Base-by-base conservation (phyloP, 2,888 invertebrate genomes). In the Stictocephala bisonia region DNA sequence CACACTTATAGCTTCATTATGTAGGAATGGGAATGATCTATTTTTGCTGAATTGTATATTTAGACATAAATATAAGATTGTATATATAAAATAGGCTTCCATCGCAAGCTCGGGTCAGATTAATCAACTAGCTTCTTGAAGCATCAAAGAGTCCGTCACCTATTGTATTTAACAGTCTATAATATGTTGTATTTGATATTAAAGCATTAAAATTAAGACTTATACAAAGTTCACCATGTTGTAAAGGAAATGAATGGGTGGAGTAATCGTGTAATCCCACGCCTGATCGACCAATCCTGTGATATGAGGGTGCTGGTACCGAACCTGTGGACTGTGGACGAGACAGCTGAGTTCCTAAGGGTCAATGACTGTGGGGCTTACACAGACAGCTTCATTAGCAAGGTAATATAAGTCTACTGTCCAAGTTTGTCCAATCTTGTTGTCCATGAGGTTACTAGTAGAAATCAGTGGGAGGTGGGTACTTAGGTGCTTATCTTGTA, bases 341-440 rank as follows among this genome's bases (percentile, higher is more conserved):
- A 97, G 82, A 97, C 97, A 7, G 93, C 93, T 22, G 92, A 94
- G 83, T 97, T 97, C 85, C 88, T 97, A 67, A 89, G 93, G 58
- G 91, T 94, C 50, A 97, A 97, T 83, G 96, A 96, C 83, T 90
- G 89, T 82, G 87, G 86, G 48, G 85, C 87, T 0, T 88, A 89
- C 79, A 87, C 87, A 80, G 88, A 88, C 81, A 86, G 86, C 77
- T 90, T 90, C 82, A 85, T 85, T 75, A 85, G 86, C 81, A 84
- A 85, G 82, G 87, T 87, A 80, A 82, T 81, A 77, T 15, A 35
- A 35, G 13, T 9, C 56, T 35, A 35, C n/a, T n/a, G n/a, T n/a
- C n/a, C n/a, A n/a, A n/a, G n/a, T n/a, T n/a, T n/a, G n/a, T n/a
- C n/a, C n/a, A n/a, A n/a, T n/a, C n/a, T n/a, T n/a, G n/a, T n/a